Conservation (phyloP, 2,113 vertebrate genomes). For the Tonatia bakeri region DNA sequence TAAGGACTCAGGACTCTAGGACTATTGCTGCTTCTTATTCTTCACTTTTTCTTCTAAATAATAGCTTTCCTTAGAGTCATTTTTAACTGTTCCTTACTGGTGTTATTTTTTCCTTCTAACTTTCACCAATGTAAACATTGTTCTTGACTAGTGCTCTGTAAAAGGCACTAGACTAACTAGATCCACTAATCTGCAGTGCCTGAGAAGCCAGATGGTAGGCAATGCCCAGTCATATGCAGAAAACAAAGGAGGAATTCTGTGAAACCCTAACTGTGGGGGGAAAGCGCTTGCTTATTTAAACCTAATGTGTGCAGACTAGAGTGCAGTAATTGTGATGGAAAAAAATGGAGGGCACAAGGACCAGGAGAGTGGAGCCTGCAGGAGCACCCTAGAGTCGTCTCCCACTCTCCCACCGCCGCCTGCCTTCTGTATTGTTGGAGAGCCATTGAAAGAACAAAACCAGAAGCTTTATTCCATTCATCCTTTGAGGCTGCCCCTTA, state of each 20-base stretch:
- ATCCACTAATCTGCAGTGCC: neutral
- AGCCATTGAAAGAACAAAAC: neutral
- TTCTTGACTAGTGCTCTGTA: neutral
- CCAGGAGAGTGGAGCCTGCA: rapidly evolving
- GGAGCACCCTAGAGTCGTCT: neutral
- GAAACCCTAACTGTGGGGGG: neutral
- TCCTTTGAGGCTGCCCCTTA: neutral
- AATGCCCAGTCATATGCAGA: too few relatives aligned
- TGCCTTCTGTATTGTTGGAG: neutral
- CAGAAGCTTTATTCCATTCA: neutral
- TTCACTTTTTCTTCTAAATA: neutral
- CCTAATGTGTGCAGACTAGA: neutral
- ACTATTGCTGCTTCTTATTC: neutral
- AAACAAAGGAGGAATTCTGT: neutral
- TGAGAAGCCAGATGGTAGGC: neutral
- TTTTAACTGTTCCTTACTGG: neutral
- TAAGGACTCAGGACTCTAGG: neutral
- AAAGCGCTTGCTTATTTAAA: neutral
- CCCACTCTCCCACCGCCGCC: neutral
- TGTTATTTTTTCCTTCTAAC: neutral
- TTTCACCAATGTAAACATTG: neutral
- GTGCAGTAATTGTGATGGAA: neutral
- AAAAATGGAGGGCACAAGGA: neutral
- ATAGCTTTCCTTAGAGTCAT: neutral
- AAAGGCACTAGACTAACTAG: neutral